phyloP scores from a whole-genome alignment of 64 coral and sea anemone genomes.

The Trachythela sp. region DNA sequence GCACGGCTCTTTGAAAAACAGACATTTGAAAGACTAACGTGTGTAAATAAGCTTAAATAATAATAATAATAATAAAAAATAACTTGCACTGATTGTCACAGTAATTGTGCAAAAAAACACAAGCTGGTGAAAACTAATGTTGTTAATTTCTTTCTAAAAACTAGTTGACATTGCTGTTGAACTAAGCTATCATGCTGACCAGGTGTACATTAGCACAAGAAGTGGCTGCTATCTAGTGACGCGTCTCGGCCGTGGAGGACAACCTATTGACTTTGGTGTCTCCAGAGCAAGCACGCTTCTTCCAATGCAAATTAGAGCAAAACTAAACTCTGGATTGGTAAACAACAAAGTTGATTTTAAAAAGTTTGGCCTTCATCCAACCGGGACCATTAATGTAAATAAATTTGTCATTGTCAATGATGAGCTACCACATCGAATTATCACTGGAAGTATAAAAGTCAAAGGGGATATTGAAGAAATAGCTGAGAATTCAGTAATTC shows the following conservation, averaged over 20 bases:
- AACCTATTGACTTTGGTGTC: conserved; percentile 26
- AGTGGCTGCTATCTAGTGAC: conserved; percentile 43
- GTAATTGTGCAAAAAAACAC: too few species aligned
- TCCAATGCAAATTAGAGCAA: background rate
- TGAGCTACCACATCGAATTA: conserved; percentile 56
- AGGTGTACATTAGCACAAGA: conserved; percentile 63
- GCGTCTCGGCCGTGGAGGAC: conserved; percentile 33
- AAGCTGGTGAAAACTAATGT: background rate
- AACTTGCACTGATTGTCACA: too few species aligned
- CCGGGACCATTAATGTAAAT: background rate
- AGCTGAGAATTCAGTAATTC: conserved; percentile 20
- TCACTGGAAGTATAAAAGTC: conserved; percentile 52
- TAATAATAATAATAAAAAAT: too few species aligned
- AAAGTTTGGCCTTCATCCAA: conserved; percentile 57
- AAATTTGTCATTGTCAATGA: conserved; percentile 49
- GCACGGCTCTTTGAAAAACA: too few species aligned
- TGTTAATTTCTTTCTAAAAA: background rate
- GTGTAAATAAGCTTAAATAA: too few species aligned
- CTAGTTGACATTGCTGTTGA: conserved; percentile 73
- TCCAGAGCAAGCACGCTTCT: background rate
- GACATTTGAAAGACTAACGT: too few species aligned
- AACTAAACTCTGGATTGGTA: background rate
- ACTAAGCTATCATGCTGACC: conserved; percentile 58
- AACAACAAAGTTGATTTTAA: conserved; percentile 12
- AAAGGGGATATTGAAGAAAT: conserved; percentile 50